Percentiles rank a stretch among this genome's conserved stretches.
These are phyloP conservation scores for Heliconius hortense DNA, from an alignment of 2,888 invertebrate genomes.

Conservation along the genomic window DNA sequence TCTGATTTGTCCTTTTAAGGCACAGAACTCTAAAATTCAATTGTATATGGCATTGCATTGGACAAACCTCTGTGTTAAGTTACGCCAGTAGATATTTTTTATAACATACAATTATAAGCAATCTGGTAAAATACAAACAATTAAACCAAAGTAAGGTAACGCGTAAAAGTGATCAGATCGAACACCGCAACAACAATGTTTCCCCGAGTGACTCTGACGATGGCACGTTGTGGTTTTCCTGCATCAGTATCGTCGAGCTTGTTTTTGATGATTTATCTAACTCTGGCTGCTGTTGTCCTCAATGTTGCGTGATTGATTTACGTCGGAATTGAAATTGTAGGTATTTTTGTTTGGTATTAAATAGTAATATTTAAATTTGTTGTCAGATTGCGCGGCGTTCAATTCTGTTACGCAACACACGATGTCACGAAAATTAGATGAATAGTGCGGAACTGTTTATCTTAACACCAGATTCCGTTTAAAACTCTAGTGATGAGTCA, in stretches of 20 bases:
- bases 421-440: too few species aligned
- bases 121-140: background rate
- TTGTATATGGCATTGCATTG: too few species aligned
- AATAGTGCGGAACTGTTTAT: too few species aligned
- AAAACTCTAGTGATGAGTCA: too few species aligned
- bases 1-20: too few species aligned
- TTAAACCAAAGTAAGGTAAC: background rate
- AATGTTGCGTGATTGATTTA: slow-evolving; percentile 4
- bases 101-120: too few species aligned
- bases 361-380: background rate
- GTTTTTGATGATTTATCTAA: slow-evolving; percentile 28
- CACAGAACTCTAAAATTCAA: too few species aligned
- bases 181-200: slow-evolving; percentile 12
- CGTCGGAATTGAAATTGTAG: background rate
- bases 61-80: too few species aligned
- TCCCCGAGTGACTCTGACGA: slow-evolving; percentile 20
- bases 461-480: too few species aligned
- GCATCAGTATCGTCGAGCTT: slow-evolving; percentile 13
- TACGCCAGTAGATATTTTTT: too few species aligned
- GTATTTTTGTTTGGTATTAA: background rate
- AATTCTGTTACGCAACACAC: too few species aligned
- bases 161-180: slow-evolving; percentile 12
- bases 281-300: slow-evolving; percentile 9
- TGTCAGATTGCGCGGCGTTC: too few species aligned
- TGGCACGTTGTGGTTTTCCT: slow-evolving; percentile 29